Evolutionary conservation across 2,888 invertebrate genomes (phyloP), one percentile per base, ranked within the genome.

Genomic region (Agonopterix heracliana): DNA sequence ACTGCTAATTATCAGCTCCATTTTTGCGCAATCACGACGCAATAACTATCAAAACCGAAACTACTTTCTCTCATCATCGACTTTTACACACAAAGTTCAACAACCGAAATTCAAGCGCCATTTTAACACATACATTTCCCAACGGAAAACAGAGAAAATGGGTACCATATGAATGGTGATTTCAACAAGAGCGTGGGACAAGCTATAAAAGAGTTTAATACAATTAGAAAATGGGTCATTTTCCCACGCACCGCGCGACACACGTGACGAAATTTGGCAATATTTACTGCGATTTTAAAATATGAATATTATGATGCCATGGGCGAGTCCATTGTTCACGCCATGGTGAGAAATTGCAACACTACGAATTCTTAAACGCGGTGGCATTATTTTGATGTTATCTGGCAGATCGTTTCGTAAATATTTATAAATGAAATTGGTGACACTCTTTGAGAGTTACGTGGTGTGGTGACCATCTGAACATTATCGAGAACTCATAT

Each of bases 131-230:
- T 17, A 46, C 9, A 50, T 68, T 68, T 61, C 65, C 57, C 61
- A 69, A 66, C 56, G 64, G 66, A 66, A 68, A 66, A 51, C 56
- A 51, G 59, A 56, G 67, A 66, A 67, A 68, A 66, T 57, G 52
- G 26, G 52, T 51, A 54, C 51, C 56, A 34, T 49, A 52, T 51
- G 55, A 50, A 55, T 52, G 49, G 53, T 50, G 26, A 52, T 55
- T 55, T 54, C 59, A 54, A 54, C 57, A 56, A 55, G 53, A 56
- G 53, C 62, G 60, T 63, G 63, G 56, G 63, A 63, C 48, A 44
- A 3, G 9, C 41, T 7, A 34, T 35, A 34, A 9, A 14, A 26
- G 26, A 26, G 26, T 26, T 26, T 26, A 7, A 26, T 26, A 36
- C 34, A 17, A 36, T 45, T 45, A 45, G 46, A 46, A 46, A 41